Evolutionary conservation across 2,113 vertebrate genomes (phyloP), one percentile per base, ranked within the genome.

Genomic region (Sapajus apella): DNA sequence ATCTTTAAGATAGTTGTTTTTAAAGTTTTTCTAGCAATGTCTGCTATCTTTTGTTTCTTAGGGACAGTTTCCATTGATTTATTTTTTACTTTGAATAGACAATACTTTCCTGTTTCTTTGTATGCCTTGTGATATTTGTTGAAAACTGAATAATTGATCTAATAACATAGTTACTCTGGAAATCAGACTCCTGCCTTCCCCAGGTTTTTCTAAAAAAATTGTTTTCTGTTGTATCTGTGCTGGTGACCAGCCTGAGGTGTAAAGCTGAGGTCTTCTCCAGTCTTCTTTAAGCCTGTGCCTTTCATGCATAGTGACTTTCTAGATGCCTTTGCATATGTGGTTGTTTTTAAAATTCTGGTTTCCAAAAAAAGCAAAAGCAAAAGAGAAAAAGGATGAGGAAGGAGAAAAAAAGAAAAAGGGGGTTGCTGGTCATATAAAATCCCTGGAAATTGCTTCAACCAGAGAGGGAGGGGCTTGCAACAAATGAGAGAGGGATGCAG

Each of bases 401-500:
- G 75, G 43, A 55, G 9, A 25, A 66, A 27, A 40, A n/a, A 43
- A 45, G 4, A 73, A 70, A 20, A 76, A 75, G 13, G 21, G 52
- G 9, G 9, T 0, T 58, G 4, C 8, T 37, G 1, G 81, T 27
- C 14, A 9, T 47, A 23, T 61, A 73, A 47, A 47, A n/a, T 6
- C 30, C 10, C 50, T 88, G 52, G 66, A 32, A 25, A 61, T 73
- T 35, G 23, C 40, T 83, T 75, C 35, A 47, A 32, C 50, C 1
- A n/a, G 50, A 37, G 6, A 17, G 13, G n/a, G 20, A 84, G 72
- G 32, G 10, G 17, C 11, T 76, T n/a, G 30, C 7, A 35, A 14
- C 10, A 12, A 52, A 10, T 27, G 47, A 61, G 10, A 13, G 10
- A 27, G 37, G 30, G 56, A 40, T 3, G 3, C 0, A 1, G 0